Evolutionary conservation across 2,113 vertebrate genomes (phyloP).

Genomic region (Sorex araneus): DNA sequence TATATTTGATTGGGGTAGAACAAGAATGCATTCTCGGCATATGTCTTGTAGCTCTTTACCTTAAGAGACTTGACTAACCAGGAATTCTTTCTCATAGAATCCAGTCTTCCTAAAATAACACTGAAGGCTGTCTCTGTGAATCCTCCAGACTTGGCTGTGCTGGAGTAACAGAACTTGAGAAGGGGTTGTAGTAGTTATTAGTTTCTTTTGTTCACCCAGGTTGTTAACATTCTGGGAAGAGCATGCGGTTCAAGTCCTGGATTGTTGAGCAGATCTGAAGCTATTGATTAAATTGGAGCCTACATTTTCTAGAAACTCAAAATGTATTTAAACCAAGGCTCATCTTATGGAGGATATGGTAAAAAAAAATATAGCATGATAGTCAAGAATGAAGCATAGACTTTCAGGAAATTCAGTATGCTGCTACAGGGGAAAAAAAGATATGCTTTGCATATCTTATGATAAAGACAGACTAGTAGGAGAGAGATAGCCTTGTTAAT

Average conservation of each 20-base stretch:
- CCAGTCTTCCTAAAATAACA: not conserved
- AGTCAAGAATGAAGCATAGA: not conserved
- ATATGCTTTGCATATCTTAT: not conserved
- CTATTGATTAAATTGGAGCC: not conserved
- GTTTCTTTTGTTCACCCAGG: conserved; percentile 45
- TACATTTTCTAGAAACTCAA: conserved; percentile 40
- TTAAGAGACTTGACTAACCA: conserved; percentile 30
- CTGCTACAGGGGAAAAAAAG: conserved; percentile 10
- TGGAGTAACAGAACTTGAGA: not conserved
- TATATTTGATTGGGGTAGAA: conserved; percentile 27
- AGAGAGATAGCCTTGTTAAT: conserved; percentile 32
- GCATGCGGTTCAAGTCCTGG: conserved; percentile 25
- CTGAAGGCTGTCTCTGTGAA: not conserved
- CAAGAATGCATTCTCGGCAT: not conserved
- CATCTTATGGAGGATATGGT: conserved; percentile 39
- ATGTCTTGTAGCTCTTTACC: conserved; percentile 34
- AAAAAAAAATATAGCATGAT: not conserved
- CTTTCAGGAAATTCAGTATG: not conserved
- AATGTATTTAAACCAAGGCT: conserved; percentile 25
- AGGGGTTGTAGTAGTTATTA: not conserved
- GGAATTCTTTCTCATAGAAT: not conserved
- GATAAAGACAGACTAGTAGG: not conserved
- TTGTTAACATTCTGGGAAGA: conserved; percentile 51
- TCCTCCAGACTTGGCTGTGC: not conserved
- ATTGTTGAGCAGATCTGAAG: not conserved